A percentile compares a stretch with the other conserved stretches of the same genome.
Conservation (phyloP, 2,797 vertebrate genomes). For the Hypotaenidia okinawae region DNA sequence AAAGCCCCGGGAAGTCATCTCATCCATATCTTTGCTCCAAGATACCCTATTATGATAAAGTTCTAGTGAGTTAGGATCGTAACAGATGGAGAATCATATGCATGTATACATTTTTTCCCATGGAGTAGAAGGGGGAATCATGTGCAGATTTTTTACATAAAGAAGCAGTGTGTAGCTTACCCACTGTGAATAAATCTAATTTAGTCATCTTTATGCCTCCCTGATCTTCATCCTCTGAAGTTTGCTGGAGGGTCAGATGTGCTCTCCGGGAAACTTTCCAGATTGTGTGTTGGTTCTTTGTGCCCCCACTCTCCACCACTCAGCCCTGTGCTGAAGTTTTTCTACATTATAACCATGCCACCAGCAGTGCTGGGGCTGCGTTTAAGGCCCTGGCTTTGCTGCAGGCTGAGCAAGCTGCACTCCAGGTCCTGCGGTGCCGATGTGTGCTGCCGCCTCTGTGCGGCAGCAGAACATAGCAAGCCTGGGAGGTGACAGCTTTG, state of each 20-base stretch:
- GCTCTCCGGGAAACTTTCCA: conserved; percentile 62
- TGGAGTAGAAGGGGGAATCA: conserved; percentile 31
- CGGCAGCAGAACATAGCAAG: conserved; percentile 27
- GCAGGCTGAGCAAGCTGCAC: neutral
- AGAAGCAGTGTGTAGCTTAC: conserved; percentile 68
- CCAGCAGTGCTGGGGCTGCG: neutral
- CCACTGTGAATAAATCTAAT: conserved; percentile 79
- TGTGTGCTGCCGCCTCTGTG: conserved; percentile 29
- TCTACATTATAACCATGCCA: neutral
- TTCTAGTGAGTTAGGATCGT: conserved; percentile 10
- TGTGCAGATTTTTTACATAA: conserved; percentile 76
- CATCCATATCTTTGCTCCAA: neutral
- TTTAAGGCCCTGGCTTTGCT: neutral
- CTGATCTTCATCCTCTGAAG: conserved; percentile 61
- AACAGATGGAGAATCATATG: conserved; percentile 57
- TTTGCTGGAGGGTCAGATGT: conserved; percentile 70
- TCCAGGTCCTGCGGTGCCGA: neutral
- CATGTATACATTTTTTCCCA: conserved; percentile 53
- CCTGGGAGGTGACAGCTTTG: neutral
- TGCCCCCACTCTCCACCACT: neutral
- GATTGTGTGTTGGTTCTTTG: neutral
- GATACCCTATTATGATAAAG: neutral
- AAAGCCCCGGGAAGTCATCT: neutral
- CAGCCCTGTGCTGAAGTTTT: neutral
- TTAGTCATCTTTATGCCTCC: conserved; percentile 73